Evolutionary conservation across 1,140 invertebrate genomes (phyloP).

Genomic region (Tribolium madens): DNA sequence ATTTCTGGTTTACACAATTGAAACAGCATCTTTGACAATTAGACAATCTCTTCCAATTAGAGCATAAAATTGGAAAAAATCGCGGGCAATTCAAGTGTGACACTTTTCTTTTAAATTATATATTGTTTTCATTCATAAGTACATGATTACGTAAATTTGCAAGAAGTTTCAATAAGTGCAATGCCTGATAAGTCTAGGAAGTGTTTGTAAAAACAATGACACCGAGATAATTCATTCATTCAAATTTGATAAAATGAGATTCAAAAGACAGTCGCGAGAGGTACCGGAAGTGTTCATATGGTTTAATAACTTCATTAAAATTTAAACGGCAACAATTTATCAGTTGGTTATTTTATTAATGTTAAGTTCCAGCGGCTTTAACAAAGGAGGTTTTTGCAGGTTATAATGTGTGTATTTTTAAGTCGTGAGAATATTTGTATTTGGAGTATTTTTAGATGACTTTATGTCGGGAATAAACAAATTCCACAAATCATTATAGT

Average conservation of each 20-base stretch:
- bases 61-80: conserved; percentile 30
- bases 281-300: conserved; percentile 19
- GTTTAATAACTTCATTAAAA: conserved; percentile 31
- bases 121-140: conserved; percentile 15
- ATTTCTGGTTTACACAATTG: conserved; percentile 1
- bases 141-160: background rate
- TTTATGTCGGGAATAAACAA: background rate
- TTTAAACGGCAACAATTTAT: conserved; percentile 24
- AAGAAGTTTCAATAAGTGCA: background rate
- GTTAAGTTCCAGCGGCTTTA: conserved; percentile 5
- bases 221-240: background rate
- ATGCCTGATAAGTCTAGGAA: background rate
- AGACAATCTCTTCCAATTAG: background rate
- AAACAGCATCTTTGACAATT: background rate
- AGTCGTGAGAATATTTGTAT: conserved; percentile 4
- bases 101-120: background rate
- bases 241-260: background rate
- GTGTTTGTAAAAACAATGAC: background rate
- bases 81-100: background rate
- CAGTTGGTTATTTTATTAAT: conserved; percentile 24
- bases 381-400: conserved; percentile 3
- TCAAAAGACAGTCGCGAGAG: background rate
- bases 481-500: background rate
- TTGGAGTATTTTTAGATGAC: conserved; percentile 15
- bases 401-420: conserved; percentile 13